Evolutionary conservation across 1,140 invertebrate genomes (phyloP), one percentile per base, ranked within the genome.

Genomic region (Diploscapter pachys): DNA sequence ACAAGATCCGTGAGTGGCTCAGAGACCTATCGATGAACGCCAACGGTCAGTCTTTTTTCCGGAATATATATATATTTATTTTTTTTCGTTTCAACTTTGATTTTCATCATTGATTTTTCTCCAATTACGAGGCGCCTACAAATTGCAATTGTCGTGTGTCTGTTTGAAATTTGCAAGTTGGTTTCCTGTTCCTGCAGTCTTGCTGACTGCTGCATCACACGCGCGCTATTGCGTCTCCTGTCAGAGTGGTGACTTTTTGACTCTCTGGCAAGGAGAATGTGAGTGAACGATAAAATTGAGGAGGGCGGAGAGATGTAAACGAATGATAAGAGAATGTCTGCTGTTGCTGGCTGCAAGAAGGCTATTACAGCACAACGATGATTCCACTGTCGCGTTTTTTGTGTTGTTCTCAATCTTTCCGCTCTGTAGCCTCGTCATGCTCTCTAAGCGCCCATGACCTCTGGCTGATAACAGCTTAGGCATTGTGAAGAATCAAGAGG

Each of bases 1-100:
- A 67, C 4, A 82, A 84, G 31, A 66, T 83, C 13, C 65, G 63
- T 9, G 69, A 80, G 3, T 85, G 83, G 83, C 75, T 85, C 51
- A 78, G 81, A 69, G 75, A 83, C 9, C 83, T 80, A 5, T 79
- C 80, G 8, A 61, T 65, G 54, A 63, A 77, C 11, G 75, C 82
- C 3, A 84, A 84, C 72, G 83, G 83, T 84, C 77, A 75, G 78
- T 73, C 54, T 59, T 70, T 56, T 73, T n/a, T 54, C 11, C 67
- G 52, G 9, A 57, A 11, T 71, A n/a, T 13, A 3, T 8, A 9
- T 61, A n/a, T 63, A 50, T 48, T 2, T 63, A 8, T 50, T 63
- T 5, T 2, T 63, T 5, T 4, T 63, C 50, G 5, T n/a, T 63
- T 63, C 6, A 48, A 31, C n/a, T 48, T 49, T 49, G 51, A 63